These are phyloP conservation scores for Plebejus melissa DNA, from an alignment of 2,888 invertebrate species.

Conservation along the genomic window DNA sequence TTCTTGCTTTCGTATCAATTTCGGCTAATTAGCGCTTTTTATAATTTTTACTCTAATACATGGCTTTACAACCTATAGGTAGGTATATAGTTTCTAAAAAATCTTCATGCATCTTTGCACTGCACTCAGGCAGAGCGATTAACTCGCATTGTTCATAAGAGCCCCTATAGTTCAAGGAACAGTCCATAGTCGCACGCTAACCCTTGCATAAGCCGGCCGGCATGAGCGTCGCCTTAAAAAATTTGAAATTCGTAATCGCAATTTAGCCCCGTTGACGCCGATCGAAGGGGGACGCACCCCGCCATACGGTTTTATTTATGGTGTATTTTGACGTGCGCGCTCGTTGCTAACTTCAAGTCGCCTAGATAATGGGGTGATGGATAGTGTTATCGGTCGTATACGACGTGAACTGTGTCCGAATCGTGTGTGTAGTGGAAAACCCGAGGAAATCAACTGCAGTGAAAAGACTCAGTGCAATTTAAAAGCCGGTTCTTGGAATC, in stretches of 20 bases:
- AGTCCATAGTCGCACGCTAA: slow-evolving; percentile 50
- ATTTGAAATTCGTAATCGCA: slow-evolving; percentile 47
- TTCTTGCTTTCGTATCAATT: not conserved
- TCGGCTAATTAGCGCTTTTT: not conserved
- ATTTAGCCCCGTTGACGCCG: slow-evolving; percentile 47
- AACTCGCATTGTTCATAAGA: slow-evolving; percentile 60
- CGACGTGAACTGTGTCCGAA: slow-evolving; percentile 61
- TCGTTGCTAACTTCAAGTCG: slow-evolving; percentile 72
- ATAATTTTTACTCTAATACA: not conserved
- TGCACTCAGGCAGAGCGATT: slow-evolving; percentile 58
- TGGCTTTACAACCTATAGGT: too few species aligned
- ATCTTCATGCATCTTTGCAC: slow-evolving; percentile 43
- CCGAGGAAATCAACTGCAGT: slow-evolving; percentile 37
- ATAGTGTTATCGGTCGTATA: slow-evolving; percentile 76
- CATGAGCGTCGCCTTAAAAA: slow-evolving; percentile 48
- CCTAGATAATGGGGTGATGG: slow-evolving; percentile 74
- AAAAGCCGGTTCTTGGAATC: slow-evolving; percentile 20
- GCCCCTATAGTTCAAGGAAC: slow-evolving; percentile 47
- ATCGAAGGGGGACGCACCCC: slow-evolving; percentile 61
- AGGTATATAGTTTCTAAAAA: not conserved
- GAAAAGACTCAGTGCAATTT: not conserved
- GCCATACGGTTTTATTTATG: slow-evolving; percentile 71
- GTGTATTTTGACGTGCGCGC: slow-evolving; percentile 74
- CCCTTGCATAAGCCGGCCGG: slow-evolving; percentile 50
- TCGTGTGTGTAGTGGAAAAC: slow-evolving; percentile 58